These are phyloP conservation scores for Gastracanthus pulcherrimus DNA, from an alignment of 2,888 invertebrate species.

Conservation along the genomic window DNA sequence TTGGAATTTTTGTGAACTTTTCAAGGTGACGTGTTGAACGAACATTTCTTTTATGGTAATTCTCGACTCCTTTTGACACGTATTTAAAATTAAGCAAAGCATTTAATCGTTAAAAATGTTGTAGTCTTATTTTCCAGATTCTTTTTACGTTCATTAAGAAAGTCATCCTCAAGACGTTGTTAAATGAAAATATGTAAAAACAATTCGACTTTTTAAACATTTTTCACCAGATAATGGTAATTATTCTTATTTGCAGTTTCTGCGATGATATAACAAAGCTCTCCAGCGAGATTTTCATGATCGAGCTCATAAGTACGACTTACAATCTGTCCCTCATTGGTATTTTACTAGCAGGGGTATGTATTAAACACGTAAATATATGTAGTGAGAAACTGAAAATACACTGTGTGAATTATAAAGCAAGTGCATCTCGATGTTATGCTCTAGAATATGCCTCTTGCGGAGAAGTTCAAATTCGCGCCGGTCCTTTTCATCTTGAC, in stretches of 20 bases:
- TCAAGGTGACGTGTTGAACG: no score
- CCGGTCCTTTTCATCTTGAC: constrained; percentile 38
- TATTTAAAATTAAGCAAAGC: no score
- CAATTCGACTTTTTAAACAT: no score
- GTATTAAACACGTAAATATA: background rate
- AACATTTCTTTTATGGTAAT: no score
- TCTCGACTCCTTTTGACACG: no score
- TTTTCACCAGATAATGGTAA: no score
- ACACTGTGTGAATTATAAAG: background rate
- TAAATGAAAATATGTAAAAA: no score
- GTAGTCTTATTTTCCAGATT: no score
- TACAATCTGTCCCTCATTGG: constrained; percentile 50
- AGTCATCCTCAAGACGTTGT: no score
- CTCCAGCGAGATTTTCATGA: constrained; percentile 49
- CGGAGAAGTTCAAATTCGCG: constrained; percentile 49
- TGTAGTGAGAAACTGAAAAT: background rate
- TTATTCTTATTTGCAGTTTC: constrained; percentile 30
- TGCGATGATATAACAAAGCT: constrained; percentile 31
- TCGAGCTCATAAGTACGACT: constrained; percentile 49
- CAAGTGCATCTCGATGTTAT: background rate
- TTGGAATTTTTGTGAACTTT: no score
- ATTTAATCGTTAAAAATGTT: no score
- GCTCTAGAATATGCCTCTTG: constrained; percentile 25
- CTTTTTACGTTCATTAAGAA: no score
- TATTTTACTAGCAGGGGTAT: constrained; percentile 42